Conservation (phyloP, 2,797 vertebrate species). For the Peromyscus nudipes region DNA sequence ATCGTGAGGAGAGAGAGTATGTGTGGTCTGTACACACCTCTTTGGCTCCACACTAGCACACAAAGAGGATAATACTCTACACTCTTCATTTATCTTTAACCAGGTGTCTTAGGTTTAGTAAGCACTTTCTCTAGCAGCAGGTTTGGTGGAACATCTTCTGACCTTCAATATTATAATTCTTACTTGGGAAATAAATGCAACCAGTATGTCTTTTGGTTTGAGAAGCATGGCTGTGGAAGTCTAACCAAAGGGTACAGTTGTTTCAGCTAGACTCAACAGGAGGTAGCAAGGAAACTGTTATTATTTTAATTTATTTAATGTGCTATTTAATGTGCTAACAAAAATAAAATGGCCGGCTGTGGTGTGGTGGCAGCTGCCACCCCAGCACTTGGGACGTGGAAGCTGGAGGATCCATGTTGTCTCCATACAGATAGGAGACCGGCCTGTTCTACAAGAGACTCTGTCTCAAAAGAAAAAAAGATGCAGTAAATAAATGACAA, state of each 20-base stretch:
- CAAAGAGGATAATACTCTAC: neutral
- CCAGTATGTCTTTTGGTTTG: neutral
- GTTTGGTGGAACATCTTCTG: neutral
- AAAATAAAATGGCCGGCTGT: neutral
- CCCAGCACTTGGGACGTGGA: neutral
- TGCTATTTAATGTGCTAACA: neutral
- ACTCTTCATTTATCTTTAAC: too few species aligned
- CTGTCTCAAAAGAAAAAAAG: neutral
- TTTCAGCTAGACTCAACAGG: constrained; percentile 21
- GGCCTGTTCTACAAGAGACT: neutral
- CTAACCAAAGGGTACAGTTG: neutral
- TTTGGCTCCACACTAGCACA: neutral
- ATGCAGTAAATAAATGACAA: neutral
- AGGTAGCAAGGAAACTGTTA: neutral
- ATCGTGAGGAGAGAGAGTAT: neutral
- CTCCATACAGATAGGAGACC: neutral
- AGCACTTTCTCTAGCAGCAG: neutral
- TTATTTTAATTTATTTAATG: neutral
- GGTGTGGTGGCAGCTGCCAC: neutral
- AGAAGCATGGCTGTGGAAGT: neutral
- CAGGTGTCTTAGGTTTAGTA: neutral
- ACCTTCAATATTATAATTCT: neutral
- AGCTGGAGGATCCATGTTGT: neutral
- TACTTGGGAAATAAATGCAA: neutral
- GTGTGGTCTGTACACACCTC: neutral